Percentiles rank a stretch among this genome's conserved stretches.
phyloP scores from a whole-genome alignment of 92 coral and sea anemone species.

The Desmophyllum pertusum region DNA sequence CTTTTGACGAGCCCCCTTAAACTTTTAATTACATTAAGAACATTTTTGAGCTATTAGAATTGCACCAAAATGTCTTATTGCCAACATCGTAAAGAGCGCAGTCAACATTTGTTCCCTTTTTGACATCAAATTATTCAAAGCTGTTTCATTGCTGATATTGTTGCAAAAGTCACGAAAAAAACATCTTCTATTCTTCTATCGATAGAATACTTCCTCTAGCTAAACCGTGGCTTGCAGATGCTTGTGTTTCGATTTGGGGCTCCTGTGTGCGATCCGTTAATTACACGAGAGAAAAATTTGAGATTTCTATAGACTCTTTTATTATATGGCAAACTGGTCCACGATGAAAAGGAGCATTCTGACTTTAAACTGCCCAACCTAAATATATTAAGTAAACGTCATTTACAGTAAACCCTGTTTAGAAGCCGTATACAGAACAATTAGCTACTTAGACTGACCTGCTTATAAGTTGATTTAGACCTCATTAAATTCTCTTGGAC shows the following conservation, averaged over 20 bases:
- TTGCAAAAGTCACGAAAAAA: neutral
- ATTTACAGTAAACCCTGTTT: too few relatives aligned
- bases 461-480: too few relatives aligned
- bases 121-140: conserved; percentile 12
- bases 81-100: neutral
- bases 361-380: too few relatives aligned
- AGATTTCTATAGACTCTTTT: too few relatives aligned
- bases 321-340: neutral
- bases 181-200: too few relatives aligned
- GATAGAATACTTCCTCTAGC: neutral
- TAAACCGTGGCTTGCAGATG: neutral
- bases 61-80: neutral
- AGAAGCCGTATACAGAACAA: too few relatives aligned
- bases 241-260: neutral
- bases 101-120: neutral
- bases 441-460: too few relatives aligned
- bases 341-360: too few relatives aligned
- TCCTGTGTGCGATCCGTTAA: neutral
- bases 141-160: neutral
- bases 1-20: neutral
- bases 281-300: neutral
- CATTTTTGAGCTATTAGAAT: neutral
- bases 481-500: too few relatives aligned
- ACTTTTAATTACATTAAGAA: neutral
- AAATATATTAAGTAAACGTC: too few relatives aligned